Percentiles rank a stretch among this genome's conserved stretches.
phyloP scores from a whole-genome alignment of 2,888 invertebrate species.

The Melanargia galathea region DNA sequence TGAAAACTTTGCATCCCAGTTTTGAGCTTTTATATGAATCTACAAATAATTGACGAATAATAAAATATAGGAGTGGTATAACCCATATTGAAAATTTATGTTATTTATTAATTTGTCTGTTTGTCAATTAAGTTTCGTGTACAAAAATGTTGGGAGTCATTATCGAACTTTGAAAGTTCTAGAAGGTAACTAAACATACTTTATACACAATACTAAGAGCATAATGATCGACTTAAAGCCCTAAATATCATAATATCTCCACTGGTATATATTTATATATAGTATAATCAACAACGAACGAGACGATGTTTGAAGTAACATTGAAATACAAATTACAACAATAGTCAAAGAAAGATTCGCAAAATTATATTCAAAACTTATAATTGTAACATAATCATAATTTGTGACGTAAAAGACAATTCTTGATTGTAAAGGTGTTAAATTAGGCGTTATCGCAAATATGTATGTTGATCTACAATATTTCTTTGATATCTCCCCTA shows the following conservation, averaged over 20 bases:
- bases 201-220: slow-evolving; percentile 64
- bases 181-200: slow-evolving; percentile 78
- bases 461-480: too few relatives aligned
- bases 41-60: neutral
- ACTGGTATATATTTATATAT: slow-evolving; percentile 69
- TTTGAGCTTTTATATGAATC: neutral
- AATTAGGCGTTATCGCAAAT: too few relatives aligned
- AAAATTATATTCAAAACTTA: too few relatives aligned
- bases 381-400: too few relatives aligned
- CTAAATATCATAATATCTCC: slow-evolving; percentile 63
- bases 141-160: slow-evolving; percentile 13
- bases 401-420: too few relatives aligned
- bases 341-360: too few relatives aligned
- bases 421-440: too few relatives aligned
- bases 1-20: neutral
- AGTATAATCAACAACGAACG: slow-evolving; percentile 62
- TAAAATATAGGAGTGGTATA: neutral
- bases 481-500: too few relatives aligned
- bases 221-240: slow-evolving; percentile 75
- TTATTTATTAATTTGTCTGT: neutral
- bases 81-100: neutral
- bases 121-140: neutral
- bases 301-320: slow-evolving; percentile 41
- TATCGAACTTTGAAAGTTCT: slow-evolving; percentile 78
- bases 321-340: slow-evolving; percentile 5